Conservation (phyloP, 2,888 invertebrate species). For the Agrochola circellaris region DNA sequence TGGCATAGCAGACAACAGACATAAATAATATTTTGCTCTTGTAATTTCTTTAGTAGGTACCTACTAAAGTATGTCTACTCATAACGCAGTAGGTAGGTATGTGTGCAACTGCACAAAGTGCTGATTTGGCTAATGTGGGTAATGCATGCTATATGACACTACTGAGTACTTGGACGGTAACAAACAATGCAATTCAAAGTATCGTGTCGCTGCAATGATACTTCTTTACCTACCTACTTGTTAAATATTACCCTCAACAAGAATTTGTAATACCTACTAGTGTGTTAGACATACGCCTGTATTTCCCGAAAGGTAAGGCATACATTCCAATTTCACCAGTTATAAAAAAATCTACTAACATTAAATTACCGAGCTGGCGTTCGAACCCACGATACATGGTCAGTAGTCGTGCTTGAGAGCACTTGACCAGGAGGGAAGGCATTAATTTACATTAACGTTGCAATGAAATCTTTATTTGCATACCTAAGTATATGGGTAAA, state of each 20-base stretch:
- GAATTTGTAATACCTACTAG: not conserved
- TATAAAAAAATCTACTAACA: not conserved
- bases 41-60: too few relatives aligned
- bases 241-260: too few relatives aligned
- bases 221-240: constrained; percentile 38
- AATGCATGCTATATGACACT: constrained; percentile 76
- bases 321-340: not conserved
- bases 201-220: constrained; percentile 70
- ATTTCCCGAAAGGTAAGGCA: not conserved
- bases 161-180: constrained; percentile 60
- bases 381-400: not conserved
- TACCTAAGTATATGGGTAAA: not conserved
- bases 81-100: constrained; percentile 5
- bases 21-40: not conserved
- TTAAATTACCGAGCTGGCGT: not conserved
- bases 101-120: constrained; percentile 76
- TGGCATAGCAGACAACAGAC: not conserved
- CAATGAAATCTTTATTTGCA: not conserved
- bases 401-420: not conserved
- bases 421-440: too few relatives aligned
- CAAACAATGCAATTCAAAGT: constrained; percentile 77
- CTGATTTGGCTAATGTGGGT: constrained; percentile 78
- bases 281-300: not conserved
- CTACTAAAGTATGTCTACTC: not conserved
- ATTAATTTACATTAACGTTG: not conserved